Evolutionary conservation across 2,888 invertebrate species (phyloP).

Genomic region (Idaea aversata): DNA sequence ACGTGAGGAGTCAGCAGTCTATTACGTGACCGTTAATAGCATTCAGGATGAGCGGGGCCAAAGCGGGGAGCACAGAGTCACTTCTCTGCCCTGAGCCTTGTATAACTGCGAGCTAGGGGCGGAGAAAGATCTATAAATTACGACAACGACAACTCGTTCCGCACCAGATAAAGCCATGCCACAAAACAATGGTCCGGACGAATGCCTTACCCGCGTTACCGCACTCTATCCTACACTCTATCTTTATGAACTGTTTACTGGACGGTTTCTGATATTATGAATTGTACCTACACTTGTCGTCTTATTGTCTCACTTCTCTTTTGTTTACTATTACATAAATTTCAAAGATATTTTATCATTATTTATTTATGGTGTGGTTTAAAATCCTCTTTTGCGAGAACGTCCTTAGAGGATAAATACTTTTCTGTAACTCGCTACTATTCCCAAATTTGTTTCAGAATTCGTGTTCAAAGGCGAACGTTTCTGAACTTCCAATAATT

Average conservation of each 20-base stretch:
- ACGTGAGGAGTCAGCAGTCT: slow-evolving; percentile 65
- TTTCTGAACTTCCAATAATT: slow-evolving; percentile 79
- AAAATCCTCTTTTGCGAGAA: slow-evolving; percentile 29
- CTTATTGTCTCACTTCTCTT: slow-evolving; percentile 33
- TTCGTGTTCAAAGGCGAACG: slow-evolving; percentile 75
- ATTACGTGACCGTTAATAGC: slow-evolving; percentile 74
- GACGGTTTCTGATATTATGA: slow-evolving; percentile 40
- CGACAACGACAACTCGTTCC: slow-evolving; percentile 76
- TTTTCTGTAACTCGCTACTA: slow-evolving; percentile 61
- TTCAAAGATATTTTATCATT: slow-evolving; percentile 26
- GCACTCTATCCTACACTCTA: slow-evolving; percentile 54
- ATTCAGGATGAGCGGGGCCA: slow-evolving; percentile 31
- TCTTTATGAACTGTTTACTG: slow-evolving; percentile 71
- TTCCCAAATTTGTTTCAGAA: slow-evolving; percentile 65
- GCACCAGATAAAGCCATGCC: slow-evolving; percentile 75
- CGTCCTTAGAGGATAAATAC: slow-evolving; percentile 47
- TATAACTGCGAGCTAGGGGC: slow-evolving; percentile 63
- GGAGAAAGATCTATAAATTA: slow-evolving; percentile 77
- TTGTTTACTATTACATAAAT: slow-evolving; percentile 37
- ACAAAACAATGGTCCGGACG: slow-evolving; percentile 73
- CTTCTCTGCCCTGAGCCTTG: slow-evolving; percentile 51
- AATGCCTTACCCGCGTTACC: slow-evolving; percentile 66
- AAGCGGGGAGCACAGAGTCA: slow-evolving; percentile 32
- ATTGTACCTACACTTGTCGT: background rate
- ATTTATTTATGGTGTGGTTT: slow-evolving; percentile 32